Evolutionary conservation across 1,140 invertebrate species (phyloP), one percentile per base, ranked within the genome.

Genomic region (Brachionus rotundiformis): DNA sequence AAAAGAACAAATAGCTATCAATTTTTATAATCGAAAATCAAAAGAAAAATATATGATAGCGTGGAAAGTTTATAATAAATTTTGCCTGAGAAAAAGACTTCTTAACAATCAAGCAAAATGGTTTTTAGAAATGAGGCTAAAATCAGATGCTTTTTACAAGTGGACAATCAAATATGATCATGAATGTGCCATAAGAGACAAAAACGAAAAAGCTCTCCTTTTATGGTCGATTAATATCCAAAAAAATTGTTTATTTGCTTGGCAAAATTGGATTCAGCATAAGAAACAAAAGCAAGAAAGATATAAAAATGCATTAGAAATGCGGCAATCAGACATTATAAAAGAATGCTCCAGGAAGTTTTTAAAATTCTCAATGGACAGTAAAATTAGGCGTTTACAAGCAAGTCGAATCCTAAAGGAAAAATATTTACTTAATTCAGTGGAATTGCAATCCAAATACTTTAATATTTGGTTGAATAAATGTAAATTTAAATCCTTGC

Each of bases 381-480:
- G 31, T 33, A 79, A 79, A 39, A 54, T 33, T 11, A 33, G 76
- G 13, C 23, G 47, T 27, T 3, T 36, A 0, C 7, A 54, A 19
- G 33, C 47, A n/a, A 33, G 10, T 8, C 44, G 76, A 13, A 54
- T 59, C 16, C 31, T 63, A 6, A 54, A 63, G 23, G 31, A 79
- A 79, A 79, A 63, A 79, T 79, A 36, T 79, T 54, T 59, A 16
- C 44, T 79, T 10, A 79, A 36, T 36, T 8, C 27, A 11, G 76
- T 59, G 13, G 76, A 79, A 39, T 31, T 79, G 25, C 23, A 79
- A 39, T 5, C 29, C 16, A 79, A 79, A 41, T 79, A 79, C 59
- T 79, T 79, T 39, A 63, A 79, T 33, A 79, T 79, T 39, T 79
- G 76, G 76, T 36, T 59, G 13, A 54, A 59, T 33, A 79, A 79